Evolutionary conservation across 2,113 vertebrate species (phyloP).

Genomic region (Fregetta grallaria): DNA sequence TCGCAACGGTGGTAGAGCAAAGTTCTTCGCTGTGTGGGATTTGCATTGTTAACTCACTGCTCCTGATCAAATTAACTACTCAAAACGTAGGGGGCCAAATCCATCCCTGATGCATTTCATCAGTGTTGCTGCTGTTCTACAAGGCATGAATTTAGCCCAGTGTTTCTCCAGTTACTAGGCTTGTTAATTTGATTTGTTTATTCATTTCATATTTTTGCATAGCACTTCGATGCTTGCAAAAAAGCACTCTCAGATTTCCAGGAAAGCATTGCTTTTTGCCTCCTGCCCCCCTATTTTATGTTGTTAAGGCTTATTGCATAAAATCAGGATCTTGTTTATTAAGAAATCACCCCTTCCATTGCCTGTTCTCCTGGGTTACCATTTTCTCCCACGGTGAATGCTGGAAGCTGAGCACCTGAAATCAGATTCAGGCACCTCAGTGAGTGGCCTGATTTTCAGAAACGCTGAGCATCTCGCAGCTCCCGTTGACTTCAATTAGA

Average conservation of each 20-base stretch:
- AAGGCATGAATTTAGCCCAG: neutral
- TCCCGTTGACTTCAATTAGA: slow-evolving; percentile 46
- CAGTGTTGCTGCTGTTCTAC: neutral
- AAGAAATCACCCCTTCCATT: slow-evolving; percentile 1
- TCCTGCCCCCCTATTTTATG: neutral
- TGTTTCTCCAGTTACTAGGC: neutral
- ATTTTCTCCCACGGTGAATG: neutral
- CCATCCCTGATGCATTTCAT: neutral
- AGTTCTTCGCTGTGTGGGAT: neutral
- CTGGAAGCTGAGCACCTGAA: slow-evolving; percentile 7
- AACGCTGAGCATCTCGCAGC: neutral
- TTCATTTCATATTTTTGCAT: slow-evolving; percentile 26
- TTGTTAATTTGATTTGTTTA: slow-evolving; percentile 39
- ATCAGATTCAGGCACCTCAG: slow-evolving; percentile 16
- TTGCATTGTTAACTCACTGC: neutral
- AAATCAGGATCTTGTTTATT: slow-evolving; percentile 18
- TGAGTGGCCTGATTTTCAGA: slow-evolving; percentile 55
- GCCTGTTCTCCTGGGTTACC: neutral
- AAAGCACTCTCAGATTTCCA: neutral
- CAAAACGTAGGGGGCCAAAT: neutral
- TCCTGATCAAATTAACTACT: slow-evolving; percentile 4
- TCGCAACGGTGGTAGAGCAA: neutral
- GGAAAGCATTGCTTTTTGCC: neutral
- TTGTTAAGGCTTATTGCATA: neutral
- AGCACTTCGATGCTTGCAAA: neutral